Base-by-base conservation (phyloP, 2,797 vertebrate species). In the Acanthurus leucopareius region DNA sequence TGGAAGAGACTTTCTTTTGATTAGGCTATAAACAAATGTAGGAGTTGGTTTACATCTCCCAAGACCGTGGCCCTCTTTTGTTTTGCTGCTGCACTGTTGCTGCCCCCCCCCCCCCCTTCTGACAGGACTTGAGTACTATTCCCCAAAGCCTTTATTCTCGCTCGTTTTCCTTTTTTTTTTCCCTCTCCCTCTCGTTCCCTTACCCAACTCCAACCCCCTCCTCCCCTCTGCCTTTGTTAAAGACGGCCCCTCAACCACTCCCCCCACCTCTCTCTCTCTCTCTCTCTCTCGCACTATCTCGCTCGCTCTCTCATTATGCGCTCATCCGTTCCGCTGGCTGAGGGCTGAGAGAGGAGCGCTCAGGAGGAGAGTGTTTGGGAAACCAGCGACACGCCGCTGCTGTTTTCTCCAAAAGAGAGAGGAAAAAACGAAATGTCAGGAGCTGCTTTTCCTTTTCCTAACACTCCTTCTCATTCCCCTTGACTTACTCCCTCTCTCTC, bases 171-270 rank as follows among this genome's bases (percentile, higher is more conserved):
- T 68, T 64, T 76, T 74, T 61, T 77, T 60, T 56, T 68, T 22
- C 78, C 70, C 56, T 75, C 38, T 54, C 67, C 19, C 79, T 64
- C 35, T 54, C 45, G 53, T 84, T 89, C 75, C 77, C 81, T 91
- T 82, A 80, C 84, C 75, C 79, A 84, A 73, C 83, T 87, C 86
- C 68, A 73, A 72, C 38, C 80, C 83, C 83, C 92, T 87, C 90
- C 88, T 89, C 89, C 88, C 86, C 86, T 84, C 89, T 79, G 89
- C 85, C 89, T 94, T 95, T 95, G 94, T 95, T 93, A 92, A 94
- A 95, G 94, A 93, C 92, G 48, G 88, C 92, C 92, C 90, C 93
- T 90, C 87, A 75, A 88, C 88, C 89, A 78, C 87, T 75, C 89
- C 85, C 88, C 90, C 91, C 82, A 74, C 86, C 84, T 84, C 75